Evolutionary conservation across 2,797 vertebrate genomes (phyloP).

Genomic region (Sebastes baramenuke): DNA sequence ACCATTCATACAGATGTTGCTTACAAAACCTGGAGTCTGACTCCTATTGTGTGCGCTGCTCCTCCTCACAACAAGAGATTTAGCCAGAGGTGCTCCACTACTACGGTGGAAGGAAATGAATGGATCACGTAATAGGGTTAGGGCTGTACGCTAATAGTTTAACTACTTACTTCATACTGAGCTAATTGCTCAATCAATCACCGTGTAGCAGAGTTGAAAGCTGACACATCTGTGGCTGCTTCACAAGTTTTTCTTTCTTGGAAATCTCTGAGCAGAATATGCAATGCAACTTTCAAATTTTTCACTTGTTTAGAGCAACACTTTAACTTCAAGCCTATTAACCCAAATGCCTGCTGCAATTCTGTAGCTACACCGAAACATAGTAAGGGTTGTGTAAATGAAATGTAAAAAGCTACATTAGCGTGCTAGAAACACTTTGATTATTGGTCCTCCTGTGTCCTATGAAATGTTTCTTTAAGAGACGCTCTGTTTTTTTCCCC

Average conservation of each 20-base stretch:
- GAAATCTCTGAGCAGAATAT: conserved; percentile 18
- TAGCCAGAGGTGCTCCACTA: conserved; percentile 85
- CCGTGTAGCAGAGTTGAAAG: conserved; percentile 18
- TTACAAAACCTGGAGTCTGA: conserved; percentile 92
- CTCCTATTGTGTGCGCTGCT: conserved; percentile 66
- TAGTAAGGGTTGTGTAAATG: conserved; percentile 39
- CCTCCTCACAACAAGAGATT: conserved; percentile 64
- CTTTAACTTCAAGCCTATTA: conserved; percentile 22
- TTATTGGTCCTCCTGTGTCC: conserved; percentile 72
- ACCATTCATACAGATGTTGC: conserved; percentile 95
- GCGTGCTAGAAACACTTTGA: conserved; percentile 67
- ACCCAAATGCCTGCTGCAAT: conserved; percentile 12
- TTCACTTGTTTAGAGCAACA: conserved; percentile 20
- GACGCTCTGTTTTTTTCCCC: conserved; percentile 59
- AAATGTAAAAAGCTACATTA: conserved; percentile 56
- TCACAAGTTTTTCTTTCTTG: conserved; percentile 28
- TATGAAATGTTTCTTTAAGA: conserved; percentile 84
- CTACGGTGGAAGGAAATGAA: conserved; percentile 52
- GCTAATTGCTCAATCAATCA: conserved; percentile 60
- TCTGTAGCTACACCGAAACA: conserved; percentile 25
- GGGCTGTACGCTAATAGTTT: conserved; percentile 55
- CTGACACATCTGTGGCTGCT: conserved; percentile 32
- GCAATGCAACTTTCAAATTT: conserved; percentile 4
- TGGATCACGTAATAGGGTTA: conserved; percentile 53
- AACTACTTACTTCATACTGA: conserved; percentile 59